A percentile compares a stretch with the other conserved stretches of the same genome.
phyloP scores from a whole-genome alignment of 2,888 invertebrate species.

The Rhagophthalmus giganteus region DNA sequence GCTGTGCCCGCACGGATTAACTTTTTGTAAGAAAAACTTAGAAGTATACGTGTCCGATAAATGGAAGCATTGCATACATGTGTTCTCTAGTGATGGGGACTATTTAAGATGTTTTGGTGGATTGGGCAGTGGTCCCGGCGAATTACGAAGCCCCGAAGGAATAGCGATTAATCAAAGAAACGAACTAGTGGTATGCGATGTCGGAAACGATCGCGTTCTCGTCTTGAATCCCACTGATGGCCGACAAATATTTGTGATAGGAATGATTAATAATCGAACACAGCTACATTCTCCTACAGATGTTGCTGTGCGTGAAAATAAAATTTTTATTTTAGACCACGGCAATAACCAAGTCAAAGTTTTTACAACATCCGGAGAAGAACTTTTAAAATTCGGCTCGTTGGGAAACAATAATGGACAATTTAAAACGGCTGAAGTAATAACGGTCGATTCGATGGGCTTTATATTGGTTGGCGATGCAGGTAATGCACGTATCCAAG shows the following conservation, averaged over 20 bases:
- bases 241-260: constrained; percentile 64
- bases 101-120: constrained; percentile 64
- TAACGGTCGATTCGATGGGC: constrained; percentile 71
- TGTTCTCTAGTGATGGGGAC: constrained; percentile 66
- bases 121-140: constrained; percentile 66
- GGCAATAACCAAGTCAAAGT: constrained; percentile 69
- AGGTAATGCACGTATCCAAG: constrained; percentile 75
- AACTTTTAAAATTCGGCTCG: constrained; percentile 66
- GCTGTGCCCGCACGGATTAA: constrained; percentile 65
- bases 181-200: constrained; percentile 73
- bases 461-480: constrained; percentile 79
- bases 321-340: constrained; percentile 65
- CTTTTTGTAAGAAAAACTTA: constrained; percentile 60
- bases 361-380: constrained; percentile 61
- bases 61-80: constrained; percentile 71
- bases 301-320: constrained; percentile 63
- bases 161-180: constrained; percentile 62
- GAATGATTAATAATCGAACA: constrained; percentile 58
- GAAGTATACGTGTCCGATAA: constrained; percentile 68
- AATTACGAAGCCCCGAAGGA: constrained; percentile 74
- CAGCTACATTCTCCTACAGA: constrained; percentile 74
- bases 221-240: constrained; percentile 63
- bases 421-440: constrained; percentile 73
- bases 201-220: constrained; percentile 74
- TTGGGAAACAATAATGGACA: constrained; percentile 69